Base-by-base conservation (phyloP, 2,888 invertebrate species). In the Lasioglossum malachurum region DNA sequence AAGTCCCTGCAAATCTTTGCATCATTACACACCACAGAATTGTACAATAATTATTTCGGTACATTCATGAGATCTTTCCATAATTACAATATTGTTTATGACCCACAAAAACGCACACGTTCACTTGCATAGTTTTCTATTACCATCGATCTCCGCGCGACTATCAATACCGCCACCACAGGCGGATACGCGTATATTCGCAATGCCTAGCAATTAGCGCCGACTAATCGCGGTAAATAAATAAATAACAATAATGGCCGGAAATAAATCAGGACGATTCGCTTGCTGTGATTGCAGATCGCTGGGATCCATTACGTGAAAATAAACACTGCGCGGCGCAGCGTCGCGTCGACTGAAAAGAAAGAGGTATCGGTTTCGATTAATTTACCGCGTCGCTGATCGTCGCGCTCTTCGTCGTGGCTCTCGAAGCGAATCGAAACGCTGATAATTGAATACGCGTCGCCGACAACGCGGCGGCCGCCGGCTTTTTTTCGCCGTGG, bases 341-440 rank as follows among this genome's bases (percentile, higher is more conserved):
- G 8, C 23, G 49, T 64, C 14, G 60, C 2, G 60, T 12, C 27
- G 1, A n/a, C 16, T 64, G 67, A 67, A 67, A 35, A 35, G 31
- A 67, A 60, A 19, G 27, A 46, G 38, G 35, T 2, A 35, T 35
- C 12, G 16, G 10, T 27, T 10, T 19, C 14, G 64, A 41, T 82
- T 78, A 67, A 44, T 78, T 60, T 23, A 14, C 57, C 71, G 7
- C 23, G n/a, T 38, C n/a, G n/a, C 41, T 35, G 67, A 35, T 75
- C 67, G 67, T 19, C 67, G 67, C 67, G 35, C 31, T 31, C 31
- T 67, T 35, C 35, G 16, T 35, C 60, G 31, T 16, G 27, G 23
- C 44, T 49, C 72, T 46, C n/a, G 76, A 19, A 46, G 27, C 74
- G 69, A 69, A 74, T 84, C 49, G 84, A 76, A 83, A 83, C 67